Evolutionary conservation across 2,797 vertebrate species (phyloP).

Genomic region (Melanotaenia maccullochi): DNA sequence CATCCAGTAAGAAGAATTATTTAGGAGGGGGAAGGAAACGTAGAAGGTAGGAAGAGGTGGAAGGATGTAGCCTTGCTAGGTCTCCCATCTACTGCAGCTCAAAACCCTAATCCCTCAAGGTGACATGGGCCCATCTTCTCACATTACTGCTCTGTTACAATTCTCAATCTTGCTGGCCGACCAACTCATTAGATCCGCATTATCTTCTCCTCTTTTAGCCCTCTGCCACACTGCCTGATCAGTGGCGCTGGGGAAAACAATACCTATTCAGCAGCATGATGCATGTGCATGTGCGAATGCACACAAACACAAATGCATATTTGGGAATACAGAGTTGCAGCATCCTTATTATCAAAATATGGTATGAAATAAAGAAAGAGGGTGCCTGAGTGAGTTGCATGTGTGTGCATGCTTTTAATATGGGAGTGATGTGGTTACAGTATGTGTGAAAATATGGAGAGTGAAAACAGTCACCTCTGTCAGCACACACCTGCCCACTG

Average conservation of each 20-base stretch:
- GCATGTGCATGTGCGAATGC: conserved; percentile 32
- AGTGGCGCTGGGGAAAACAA: conserved; percentile 75
- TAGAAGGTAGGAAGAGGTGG: conserved; percentile 47
- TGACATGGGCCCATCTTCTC: conserved; percentile 73
- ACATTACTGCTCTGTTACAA: conserved; percentile 79
- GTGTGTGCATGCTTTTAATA: conserved; percentile 66
- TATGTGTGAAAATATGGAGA: conserved; percentile 85
- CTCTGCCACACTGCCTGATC: conserved; percentile 77
- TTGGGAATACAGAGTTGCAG: conserved; percentile 29
- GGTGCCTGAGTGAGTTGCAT: conserved; percentile 56
- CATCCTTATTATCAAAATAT: conserved; percentile 43
- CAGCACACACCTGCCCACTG: conserved; percentile 78
- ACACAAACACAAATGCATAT: conserved; percentile 7
- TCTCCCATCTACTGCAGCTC: conserved; percentile 64
- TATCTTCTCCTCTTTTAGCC: conserved; percentile 74
- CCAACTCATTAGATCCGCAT: conserved; percentile 83
- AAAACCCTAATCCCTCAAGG: conserved; percentile 72
- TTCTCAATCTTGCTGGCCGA: conserved; percentile 73
- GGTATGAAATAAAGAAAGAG: conserved; percentile 34
- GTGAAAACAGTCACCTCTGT: conserved; percentile 83
- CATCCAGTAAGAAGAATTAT: conserved; percentile 71
- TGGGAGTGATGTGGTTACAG: conserved; percentile 60
- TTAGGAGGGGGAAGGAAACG: conserved; percentile 52
- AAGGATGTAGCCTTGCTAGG: conserved; percentile 55
- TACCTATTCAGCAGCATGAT: conserved; percentile 70